These are phyloP conservation scores for Pseudococcus viburni DNA, from an alignment of 2,888 invertebrate genomes.

Conservation along the genomic window DNA sequence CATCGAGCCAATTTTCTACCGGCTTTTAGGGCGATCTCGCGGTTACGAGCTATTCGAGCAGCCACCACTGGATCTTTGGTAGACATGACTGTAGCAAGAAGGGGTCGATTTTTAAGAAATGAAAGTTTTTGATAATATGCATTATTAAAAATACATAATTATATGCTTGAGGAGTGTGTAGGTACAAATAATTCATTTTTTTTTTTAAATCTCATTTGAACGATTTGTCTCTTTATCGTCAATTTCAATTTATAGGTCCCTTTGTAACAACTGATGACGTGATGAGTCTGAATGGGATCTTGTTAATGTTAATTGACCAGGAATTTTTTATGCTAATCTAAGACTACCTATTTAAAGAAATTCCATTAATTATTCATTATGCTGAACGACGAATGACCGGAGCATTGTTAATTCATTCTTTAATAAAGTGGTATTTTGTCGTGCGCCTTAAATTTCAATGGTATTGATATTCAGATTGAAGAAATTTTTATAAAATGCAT, in stretches of 20 bases:
- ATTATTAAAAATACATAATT: too few species aligned
- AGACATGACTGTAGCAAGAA: neutral
- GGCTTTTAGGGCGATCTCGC: constrained; percentile 69
- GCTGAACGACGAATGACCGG: neutral
- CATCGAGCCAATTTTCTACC: constrained; percentile 76
- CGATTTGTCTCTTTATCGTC: too few species aligned
- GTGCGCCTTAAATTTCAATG: neutral
- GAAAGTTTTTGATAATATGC: too few species aligned
- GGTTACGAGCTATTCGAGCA: constrained; percentile 52
- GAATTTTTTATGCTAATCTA: neutral
- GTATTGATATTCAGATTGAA: neutral
- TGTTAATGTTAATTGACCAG: neutral
- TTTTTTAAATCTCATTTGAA: too few species aligned
- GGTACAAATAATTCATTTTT: too few species aligned
- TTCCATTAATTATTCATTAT: constrained; percentile 20
- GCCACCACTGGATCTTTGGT: constrained; percentile 46
- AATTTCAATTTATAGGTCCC: neutral
- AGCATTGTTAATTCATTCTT: neutral
- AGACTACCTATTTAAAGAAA: neutral
- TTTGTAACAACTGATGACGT: neutral
- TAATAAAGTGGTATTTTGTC: neutral
- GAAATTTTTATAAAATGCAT: neutral
- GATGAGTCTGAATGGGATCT: neutral
- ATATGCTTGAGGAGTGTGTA: too few species aligned
- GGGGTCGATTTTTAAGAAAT: too few species aligned